A percentile compares a stretch with the other conserved stretches of the same genome.
These are phyloP conservation scores for Campoletis sonorensis DNA, from an alignment of 1,140 invertebrate genomes.

Conservation along the genomic window DNA sequence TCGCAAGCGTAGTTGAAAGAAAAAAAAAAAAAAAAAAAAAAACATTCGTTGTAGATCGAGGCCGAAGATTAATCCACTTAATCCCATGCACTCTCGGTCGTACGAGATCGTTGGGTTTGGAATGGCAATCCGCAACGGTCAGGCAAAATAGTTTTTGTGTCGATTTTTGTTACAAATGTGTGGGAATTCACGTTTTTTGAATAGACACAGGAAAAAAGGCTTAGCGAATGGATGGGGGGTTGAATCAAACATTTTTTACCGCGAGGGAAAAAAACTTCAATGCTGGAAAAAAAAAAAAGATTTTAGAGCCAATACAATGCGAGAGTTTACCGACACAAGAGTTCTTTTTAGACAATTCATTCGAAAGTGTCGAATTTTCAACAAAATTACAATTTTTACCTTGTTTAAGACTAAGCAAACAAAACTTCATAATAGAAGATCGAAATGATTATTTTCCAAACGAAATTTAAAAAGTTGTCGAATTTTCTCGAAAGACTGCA, in stretches of 20 bases:
- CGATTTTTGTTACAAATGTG: constrained; percentile 19
- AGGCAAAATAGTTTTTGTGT: neutral
- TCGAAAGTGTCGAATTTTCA: no score
- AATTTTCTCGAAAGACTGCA: no score
- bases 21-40: neutral
- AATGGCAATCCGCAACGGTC: neutral
- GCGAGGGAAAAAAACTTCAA: no score
- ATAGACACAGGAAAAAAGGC: neutral
- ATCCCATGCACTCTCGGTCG: constrained; percentile 23
- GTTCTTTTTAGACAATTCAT: no score
- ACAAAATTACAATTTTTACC: no score
- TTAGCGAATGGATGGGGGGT: neutral
- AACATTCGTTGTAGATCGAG: constrained; percentile 17
- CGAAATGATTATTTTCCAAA: no score
- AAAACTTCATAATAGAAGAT: no score
- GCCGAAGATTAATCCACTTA: constrained; percentile 28
- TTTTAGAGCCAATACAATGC: no score
- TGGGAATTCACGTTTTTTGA: neutral
- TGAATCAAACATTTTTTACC: neutral
- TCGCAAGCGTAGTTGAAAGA: neutral
- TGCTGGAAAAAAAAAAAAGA: no score
- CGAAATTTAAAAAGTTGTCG: no score
- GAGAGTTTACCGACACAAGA: no score
- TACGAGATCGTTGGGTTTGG: neutral
- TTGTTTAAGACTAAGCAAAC: no score